Conservation (phyloP, 2,113 vertebrate genomes). For the Hiodon alosoides region DNA sequence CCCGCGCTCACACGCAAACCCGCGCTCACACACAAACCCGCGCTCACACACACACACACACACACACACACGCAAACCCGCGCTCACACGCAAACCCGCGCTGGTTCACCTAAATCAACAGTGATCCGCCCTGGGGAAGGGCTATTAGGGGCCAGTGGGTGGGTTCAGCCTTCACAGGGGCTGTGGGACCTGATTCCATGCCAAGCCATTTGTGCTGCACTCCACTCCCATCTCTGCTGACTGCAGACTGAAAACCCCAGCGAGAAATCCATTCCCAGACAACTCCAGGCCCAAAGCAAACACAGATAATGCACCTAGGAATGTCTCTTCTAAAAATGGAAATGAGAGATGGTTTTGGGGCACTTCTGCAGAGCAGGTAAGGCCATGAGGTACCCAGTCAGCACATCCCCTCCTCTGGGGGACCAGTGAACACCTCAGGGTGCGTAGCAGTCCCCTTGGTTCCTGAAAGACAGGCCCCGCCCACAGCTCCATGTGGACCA, state of each 20-base stretch:
- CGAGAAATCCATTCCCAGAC: not conserved
- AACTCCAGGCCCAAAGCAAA: conserved; percentile 9
- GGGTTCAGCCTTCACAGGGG: not conserved
- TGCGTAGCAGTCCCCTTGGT: not conserved
- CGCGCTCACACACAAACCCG: no score
- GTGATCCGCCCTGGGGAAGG: not conserved
- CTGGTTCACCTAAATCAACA: not conserved
- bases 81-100: not conserved
- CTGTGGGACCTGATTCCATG: not conserved
- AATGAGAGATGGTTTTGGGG: conserved; percentile 11
- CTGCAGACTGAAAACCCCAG: not conserved
- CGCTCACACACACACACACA: no score
- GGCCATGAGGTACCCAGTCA: not conserved
- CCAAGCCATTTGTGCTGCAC: not conserved
- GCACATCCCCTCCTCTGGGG: not conserved
- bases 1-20: no score
- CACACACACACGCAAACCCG: no score
- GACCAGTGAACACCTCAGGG: not conserved
- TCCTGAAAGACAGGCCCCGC: not conserved
- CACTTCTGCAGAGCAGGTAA: not conserved
- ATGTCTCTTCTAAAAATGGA: conserved; percentile 24
- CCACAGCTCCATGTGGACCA: not conserved
- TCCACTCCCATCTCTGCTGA: not conserved
- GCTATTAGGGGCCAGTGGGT: not conserved
- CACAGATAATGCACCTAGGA: not conserved